Base-by-base conservation (phyloP, 2,797 vertebrate species). In the Melopsittacus undulatus region DNA sequence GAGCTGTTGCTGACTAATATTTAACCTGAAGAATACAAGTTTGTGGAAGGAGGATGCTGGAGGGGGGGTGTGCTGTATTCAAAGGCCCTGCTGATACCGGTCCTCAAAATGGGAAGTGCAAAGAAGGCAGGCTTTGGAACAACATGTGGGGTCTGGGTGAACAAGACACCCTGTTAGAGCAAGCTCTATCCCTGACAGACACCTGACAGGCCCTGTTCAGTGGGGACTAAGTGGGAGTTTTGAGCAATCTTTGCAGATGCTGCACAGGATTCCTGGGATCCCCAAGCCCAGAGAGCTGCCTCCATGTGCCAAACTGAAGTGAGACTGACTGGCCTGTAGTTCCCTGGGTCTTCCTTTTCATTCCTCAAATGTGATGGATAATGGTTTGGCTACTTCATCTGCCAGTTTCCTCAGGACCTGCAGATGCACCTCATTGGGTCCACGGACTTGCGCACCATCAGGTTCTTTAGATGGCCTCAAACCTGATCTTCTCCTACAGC, bases 131-230 rank as follows among this genome's bases (percentile, higher is more conserved):
- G 67, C 18, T 85, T 45, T 57, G 49, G 64, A 82, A 30, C 30
- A 51, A 23, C 1, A 0, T 0, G 2, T 8, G n/a, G 27, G 20
- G 4, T 21, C 11, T 16, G 59, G 32, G 11, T 77, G 74, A 77
- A 17, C 6, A 27, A 10, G 20, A 32, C 0, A 1, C 24, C 18
- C 16, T 54, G 15, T n/a, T 8, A 64, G 66, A 83, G 29, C 18
- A 49, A 78, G 13, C 29, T 36, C 66, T 42, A 57, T 14, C 26
- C 42, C 29, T 51, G 23, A 21, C 7, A 61, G 22, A 34, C 11
- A 48, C 23, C 14, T 68, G 57, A 19, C 1, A 5, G 46, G 51
- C 27, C 2, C 12, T 9, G 0, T 56, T 63, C 42, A 59, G 0
- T 17, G 12, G 11, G 30, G 22, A 73, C 59, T 38, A 57, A 69